Conservation (phyloP, 2,888 invertebrate species). For the Psylliodes chrysocephalus region DNA sequence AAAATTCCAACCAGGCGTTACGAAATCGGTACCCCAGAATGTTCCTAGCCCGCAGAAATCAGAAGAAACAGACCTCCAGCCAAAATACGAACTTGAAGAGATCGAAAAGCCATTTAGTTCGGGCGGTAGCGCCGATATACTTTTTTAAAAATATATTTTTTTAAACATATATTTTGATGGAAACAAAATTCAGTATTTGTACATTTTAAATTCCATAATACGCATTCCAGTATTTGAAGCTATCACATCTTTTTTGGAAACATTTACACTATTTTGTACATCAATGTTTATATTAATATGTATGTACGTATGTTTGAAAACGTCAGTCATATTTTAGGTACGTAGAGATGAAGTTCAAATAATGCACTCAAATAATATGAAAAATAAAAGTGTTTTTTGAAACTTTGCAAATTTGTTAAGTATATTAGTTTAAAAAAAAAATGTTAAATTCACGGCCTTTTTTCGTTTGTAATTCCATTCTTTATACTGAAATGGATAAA, state of each 20-base stretch:
- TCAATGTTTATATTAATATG: constrained; percentile 23
- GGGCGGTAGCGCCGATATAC: constrained; percentile 61
- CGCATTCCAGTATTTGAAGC: constrained; percentile 42
- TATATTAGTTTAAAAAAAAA: too few relatives aligned
- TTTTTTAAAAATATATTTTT: constrained; percentile 56
- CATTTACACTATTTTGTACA: constrained; percentile 43
- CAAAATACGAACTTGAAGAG: constrained; percentile 48
- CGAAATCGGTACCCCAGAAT: constrained; percentile 66
- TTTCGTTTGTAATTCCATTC: too few relatives aligned
- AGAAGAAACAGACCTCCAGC: constrained; percentile 74
- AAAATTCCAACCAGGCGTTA: constrained; percentile 83
- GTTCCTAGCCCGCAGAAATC: constrained; percentile 68
- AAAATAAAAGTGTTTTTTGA: too few relatives aligned
- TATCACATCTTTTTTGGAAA: constrained; percentile 41
- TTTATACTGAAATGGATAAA: too few relatives aligned
- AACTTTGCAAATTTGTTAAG: not conserved
- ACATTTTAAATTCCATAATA: constrained; percentile 34
- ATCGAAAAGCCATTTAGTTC: constrained; percentile 60
- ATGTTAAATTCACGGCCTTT: too few relatives aligned
- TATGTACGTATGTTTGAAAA: not conserved
- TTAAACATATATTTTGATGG: constrained; percentile 5
- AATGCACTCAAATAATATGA: too few relatives aligned
- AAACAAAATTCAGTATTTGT: constrained; percentile 21
- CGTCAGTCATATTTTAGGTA: not conserved
- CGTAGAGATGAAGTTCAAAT: too few relatives aligned